phyloP scores from a whole-genome alignment of 2,888 invertebrate species.

The Dichetophora obliterata region DNA sequence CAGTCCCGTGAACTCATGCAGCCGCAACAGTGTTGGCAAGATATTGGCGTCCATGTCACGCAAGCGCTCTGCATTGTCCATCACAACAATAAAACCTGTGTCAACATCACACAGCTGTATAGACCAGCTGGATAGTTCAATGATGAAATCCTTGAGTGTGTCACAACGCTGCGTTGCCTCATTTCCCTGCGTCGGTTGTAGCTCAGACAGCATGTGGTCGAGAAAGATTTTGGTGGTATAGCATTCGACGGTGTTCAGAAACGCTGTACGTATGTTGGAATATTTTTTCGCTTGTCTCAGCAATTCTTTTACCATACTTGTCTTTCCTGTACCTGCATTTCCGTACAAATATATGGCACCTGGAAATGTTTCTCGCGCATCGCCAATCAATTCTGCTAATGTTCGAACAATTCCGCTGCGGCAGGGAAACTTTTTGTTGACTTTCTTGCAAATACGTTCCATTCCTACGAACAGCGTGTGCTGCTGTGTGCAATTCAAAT shows the following conservation, averaged over 20 bases:
- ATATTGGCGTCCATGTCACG: slow-evolving; percentile 81
- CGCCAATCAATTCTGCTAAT: slow-evolving; percentile 61
- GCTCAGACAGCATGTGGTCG: slow-evolving; percentile 78
- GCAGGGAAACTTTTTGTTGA: slow-evolving; percentile 61
- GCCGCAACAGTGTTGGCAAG: slow-evolving; percentile 78
- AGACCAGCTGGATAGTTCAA: slow-evolving; percentile 66
- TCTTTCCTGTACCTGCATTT: slow-evolving; percentile 88
- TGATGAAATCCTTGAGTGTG: slow-evolving; percentile 77
- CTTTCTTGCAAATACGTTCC: slow-evolving; percentile 26
- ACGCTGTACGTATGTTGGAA: slow-evolving; percentile 69
- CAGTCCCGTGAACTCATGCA: slow-evolving; percentile 80
- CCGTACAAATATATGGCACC: slow-evolving; percentile 83
- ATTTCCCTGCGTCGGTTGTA: slow-evolving; percentile 35
- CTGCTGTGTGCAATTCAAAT: too few relatives aligned
- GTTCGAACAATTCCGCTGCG: slow-evolving; percentile 58
- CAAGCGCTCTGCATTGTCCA: slow-evolving; percentile 86
- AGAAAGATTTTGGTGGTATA: slow-evolving; percentile 82
- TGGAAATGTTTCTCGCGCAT: slow-evolving; percentile 76
- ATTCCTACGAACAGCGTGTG: not conserved
- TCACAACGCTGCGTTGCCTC: slow-evolving; percentile 74
- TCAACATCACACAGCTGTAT: not conserved
- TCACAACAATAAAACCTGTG: slow-evolving; percentile 74
- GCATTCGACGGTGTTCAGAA: slow-evolving; percentile 86
- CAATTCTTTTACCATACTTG: slow-evolving; percentile 76
- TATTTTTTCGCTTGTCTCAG: slow-evolving; percentile 74